A percentile compares a stretch with the other conserved stretches of the same genome.
These are phyloP conservation scores for Hipposideros armiger DNA, from an alignment of 2,113 vertebrate species.

Conservation along the genomic window DNA sequence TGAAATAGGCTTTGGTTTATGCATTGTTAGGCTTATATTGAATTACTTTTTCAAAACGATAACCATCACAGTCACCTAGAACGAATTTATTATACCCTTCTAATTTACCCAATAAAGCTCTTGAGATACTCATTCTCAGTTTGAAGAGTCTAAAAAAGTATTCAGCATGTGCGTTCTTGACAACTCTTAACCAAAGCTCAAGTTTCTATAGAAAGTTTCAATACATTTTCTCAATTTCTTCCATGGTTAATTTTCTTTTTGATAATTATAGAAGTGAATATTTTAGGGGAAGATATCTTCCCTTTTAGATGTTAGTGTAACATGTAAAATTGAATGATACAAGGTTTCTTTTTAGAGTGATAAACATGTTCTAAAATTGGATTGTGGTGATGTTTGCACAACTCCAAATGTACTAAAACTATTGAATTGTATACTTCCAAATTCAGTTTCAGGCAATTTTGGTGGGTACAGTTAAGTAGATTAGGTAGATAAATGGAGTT, in stretches of 20 bases:
- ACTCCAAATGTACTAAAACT: conserved; percentile 31
- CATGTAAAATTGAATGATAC: conserved; percentile 43
- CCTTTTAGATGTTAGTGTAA: conserved; percentile 34
- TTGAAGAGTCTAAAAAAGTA: conserved; percentile 16
- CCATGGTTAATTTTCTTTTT: conserved; percentile 53
- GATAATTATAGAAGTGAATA: conserved; percentile 19
- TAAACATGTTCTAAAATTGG: conserved; percentile 48
- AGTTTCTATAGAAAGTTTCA: not conserved
- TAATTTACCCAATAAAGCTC: conserved; percentile 20
- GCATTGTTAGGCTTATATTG: conserved; percentile 1
- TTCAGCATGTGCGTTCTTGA: not conserved
- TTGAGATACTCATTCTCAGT: conserved; percentile 45
- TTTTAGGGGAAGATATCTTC: conserved; percentile 9
- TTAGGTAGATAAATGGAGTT: conserved; percentile 40
- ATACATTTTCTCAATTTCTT: conserved; percentile 34
- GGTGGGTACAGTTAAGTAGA: conserved; percentile 33
- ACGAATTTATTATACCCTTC: not conserved
- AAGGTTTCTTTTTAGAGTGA: not conserved
- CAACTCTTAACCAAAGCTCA: conserved; percentile 15
- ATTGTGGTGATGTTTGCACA: conserved; percentile 18
- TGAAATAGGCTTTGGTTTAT: not conserved
- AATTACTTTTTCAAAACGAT: conserved; percentile 36
- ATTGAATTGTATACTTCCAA: conserved; percentile 23
- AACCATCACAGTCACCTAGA: not conserved
- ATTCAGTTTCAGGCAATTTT: conserved; percentile 35